Percentiles rank a stretch among this genome's conserved stretches.
Evolutionary conservation across 1,140 invertebrate genomes (phyloP).

Genomic region (Nasonia vitripennis): DNA sequence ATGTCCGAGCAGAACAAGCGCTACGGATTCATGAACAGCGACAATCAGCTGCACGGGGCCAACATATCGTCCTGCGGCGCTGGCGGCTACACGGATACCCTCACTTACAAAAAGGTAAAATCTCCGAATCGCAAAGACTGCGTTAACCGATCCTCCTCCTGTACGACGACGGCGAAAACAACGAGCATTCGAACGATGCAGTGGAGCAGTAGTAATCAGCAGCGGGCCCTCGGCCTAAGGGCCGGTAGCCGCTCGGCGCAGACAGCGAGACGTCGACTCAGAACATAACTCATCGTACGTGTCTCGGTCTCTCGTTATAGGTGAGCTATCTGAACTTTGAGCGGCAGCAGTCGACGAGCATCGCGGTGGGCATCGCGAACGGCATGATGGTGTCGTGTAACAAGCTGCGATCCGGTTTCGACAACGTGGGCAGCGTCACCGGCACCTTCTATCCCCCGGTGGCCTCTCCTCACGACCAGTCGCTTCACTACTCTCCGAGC

Average conservation of each 20-base stretch:
- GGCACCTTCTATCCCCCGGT: constrained; percentile 91
- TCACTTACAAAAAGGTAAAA: constrained; percentile 71
- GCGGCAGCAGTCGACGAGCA: constrained; percentile 72
- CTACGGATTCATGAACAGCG: constrained; percentile 71
- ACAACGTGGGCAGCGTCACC: constrained; percentile 86
- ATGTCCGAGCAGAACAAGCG: constrained; percentile 70
- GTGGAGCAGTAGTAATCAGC: not conserved
- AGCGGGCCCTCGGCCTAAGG: no score
- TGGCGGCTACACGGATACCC: constrained; percentile 70
- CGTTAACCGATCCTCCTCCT: no score
- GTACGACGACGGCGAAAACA: no score
- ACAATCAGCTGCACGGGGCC: constrained; percentile 70
- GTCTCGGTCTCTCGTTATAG: constrained; percentile 53
- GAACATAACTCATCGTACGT: not conserved
- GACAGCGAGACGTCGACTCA: not conserved
- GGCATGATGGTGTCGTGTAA: constrained; percentile 92
- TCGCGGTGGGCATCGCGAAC: constrained; percentile 87
- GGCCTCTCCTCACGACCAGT: constrained; percentile 85
- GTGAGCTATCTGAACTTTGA: constrained; percentile 73
- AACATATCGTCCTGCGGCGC: constrained; percentile 72
- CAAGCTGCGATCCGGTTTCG: constrained; percentile 81
- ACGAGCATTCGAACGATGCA: no score
- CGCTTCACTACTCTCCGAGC: constrained; percentile 68
- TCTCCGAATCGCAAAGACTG: no score
- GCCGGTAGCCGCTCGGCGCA: not conserved